Percentiles rank a stretch among this genome's conserved stretches.
Evolutionary conservation across 2,797 vertebrate species (phyloP).

Genomic region (Alexandromys oeconomus): DNA sequence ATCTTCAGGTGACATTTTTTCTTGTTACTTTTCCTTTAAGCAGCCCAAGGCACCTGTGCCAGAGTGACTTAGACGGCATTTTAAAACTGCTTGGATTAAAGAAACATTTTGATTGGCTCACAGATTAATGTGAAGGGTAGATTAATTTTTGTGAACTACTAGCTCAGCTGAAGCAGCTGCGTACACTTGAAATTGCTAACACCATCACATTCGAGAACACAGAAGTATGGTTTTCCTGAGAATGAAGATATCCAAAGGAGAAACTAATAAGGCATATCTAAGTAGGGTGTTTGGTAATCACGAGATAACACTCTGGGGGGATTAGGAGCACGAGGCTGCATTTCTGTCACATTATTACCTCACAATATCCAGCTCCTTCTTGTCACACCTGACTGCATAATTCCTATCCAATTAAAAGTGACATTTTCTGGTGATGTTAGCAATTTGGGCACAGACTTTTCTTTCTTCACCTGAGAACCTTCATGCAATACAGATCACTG

Average conservation of each 20-base stretch:
- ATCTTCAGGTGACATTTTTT: slow-evolving; percentile 86
- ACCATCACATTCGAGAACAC: slow-evolving; percentile 80
- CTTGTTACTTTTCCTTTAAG: slow-evolving; percentile 85
- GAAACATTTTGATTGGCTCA: slow-evolving; percentile 83
- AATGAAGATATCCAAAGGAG: slow-evolving; percentile 76
- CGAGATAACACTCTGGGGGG: slow-evolving; percentile 74
- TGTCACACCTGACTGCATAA: slow-evolving; percentile 81
- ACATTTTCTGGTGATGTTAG: slow-evolving; percentile 75
- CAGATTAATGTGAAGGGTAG: slow-evolving; percentile 83
- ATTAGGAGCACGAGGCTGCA: slow-evolving; percentile 74
- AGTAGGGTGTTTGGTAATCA: slow-evolving; percentile 83
- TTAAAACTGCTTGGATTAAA: slow-evolving; percentile 83
- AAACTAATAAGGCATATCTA: slow-evolving; percentile 82
- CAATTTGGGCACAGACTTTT: slow-evolving; percentile 40
- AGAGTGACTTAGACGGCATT: slow-evolving; percentile 82
- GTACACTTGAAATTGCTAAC: slow-evolving; percentile 83
- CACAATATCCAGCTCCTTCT: slow-evolving; percentile 76
- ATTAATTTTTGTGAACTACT: slow-evolving; percentile 84
- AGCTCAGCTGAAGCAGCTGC: slow-evolving; percentile 78
- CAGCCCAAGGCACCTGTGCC: slow-evolving; percentile 77
- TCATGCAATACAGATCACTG: slow-evolving; percentile 38
- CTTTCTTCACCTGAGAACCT: slow-evolving; percentile 25
- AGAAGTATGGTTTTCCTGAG: slow-evolving; percentile 73
- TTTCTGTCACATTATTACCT: slow-evolving; percentile 74
- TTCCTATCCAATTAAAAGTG: slow-evolving; percentile 82